A percentile compares a stretch with the other conserved stretches of the same genome.
phyloP scores from a whole-genome alignment of 1,140 invertebrate species.

The Oscheius sp. region DNA sequence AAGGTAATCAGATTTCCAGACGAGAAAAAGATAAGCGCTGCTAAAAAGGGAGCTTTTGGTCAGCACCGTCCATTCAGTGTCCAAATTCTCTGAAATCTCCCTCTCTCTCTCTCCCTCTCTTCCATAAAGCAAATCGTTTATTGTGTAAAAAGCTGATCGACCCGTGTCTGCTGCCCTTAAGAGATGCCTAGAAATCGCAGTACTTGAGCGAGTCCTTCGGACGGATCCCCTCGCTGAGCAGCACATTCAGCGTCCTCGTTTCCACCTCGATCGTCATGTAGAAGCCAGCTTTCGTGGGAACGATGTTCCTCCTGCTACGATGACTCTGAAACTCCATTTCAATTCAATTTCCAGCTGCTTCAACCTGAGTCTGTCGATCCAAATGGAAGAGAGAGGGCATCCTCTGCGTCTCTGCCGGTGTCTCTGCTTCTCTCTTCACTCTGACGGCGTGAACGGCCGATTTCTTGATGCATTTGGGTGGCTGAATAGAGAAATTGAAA shows the following conservation, averaged over 20 bases:
- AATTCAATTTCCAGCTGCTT: too few species aligned
- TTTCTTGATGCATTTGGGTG: slow-evolving; percentile 48
- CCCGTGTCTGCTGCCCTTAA: too few species aligned
- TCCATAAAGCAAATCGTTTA: too few species aligned
- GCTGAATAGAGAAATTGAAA: slow-evolving; percentile 47
- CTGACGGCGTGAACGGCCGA: slow-evolving; percentile 8
- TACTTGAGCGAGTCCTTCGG: slow-evolving; percentile 50
- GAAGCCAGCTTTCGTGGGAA: slow-evolving; percentile 32
- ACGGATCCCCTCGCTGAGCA: slow-evolving; percentile 55
- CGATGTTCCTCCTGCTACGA: slow-evolving; percentile 39
- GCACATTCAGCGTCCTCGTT: slow-evolving; percentile 53
- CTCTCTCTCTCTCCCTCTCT: too few species aligned
- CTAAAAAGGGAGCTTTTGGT: too few species aligned
- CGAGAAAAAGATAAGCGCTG: too few species aligned
- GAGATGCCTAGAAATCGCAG: slow-evolving; percentile 52
- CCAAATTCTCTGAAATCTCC: too few species aligned
- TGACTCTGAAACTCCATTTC: slow-evolving; percentile 11
- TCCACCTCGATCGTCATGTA: slow-evolving; percentile 35
- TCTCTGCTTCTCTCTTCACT: neutral
- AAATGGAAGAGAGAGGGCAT: too few species aligned
- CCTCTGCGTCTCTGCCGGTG: neutral
- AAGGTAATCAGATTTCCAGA: too few species aligned
- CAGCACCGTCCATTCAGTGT: too few species aligned
- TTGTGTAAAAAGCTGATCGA: too few species aligned
- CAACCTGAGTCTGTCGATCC: too few species aligned